Base-by-base conservation (phyloP, 2,113 vertebrate genomes). In the Hemiprocne comata region DNA sequence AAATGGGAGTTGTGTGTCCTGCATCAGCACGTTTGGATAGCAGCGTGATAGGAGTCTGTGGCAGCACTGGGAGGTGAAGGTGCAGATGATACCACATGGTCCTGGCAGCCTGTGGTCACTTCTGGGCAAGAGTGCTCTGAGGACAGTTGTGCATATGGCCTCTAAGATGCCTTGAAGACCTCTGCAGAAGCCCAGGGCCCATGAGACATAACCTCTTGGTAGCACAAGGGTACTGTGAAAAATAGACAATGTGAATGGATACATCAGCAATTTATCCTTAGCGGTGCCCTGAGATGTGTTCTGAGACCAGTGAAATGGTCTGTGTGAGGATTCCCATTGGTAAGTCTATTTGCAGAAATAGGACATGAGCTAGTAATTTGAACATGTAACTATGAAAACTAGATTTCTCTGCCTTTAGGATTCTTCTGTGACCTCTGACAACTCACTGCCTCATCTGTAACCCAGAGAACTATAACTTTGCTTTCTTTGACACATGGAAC, bases 331-430 rank as follows among this genome's bases (percentile, higher is more conserved):
- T 80, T 88, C 51, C 50, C 34, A 44, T 44, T 60, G 69, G 60
- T 53, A 71, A 51, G 29, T 84, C 81, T 54, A 60, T 93, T 77
- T 90, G 48, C 55, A 94, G 87, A 90, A 92, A 50, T 13, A 91
- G 79, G 53, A 70, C 72, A 26, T 34, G 57, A 84, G 28, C 40
- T 75, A 84, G 21, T 72, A 86, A 62, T 76, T 60, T 34, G 51
- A 88, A 88, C 3, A 8, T 29, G 7, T 23, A 70, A 42, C 62
- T 36, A 13, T 13, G 26, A 61, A 88, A 84, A 86, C 48, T 71
- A 90, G 83, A 55, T 95, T 86, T 53, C 33, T 92, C 34, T 88
- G 72, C 46, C 51, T 75, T 82, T 44, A 92, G 34, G 29, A 70
- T 83, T 94, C 34, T 77, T 76, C 65, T n/a, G 72, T 71, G 74